Conservation (phyloP, 2,888 invertebrate genomes). For the Trachelus tabidus region DNA sequence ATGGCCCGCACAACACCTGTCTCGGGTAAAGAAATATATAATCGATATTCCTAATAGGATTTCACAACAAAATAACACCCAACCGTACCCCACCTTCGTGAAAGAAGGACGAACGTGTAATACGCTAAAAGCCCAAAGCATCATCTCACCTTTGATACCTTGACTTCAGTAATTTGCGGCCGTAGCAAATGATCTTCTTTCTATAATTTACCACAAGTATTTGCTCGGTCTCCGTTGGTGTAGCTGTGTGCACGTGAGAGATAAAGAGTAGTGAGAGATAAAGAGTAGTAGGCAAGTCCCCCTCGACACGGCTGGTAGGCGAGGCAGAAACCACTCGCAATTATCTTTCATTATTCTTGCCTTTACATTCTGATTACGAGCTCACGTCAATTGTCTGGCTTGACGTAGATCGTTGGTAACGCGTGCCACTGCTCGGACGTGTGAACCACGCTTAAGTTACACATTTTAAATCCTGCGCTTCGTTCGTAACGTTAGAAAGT, state of each 20-base stretch:
- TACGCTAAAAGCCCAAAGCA: not conserved
- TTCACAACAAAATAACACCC: not conserved
- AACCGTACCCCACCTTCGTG: not conserved
- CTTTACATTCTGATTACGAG: not conserved
- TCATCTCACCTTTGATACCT: not conserved
- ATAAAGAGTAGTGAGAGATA: not conserved
- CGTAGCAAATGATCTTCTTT: not conserved
- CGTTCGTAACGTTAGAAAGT: not conserved
- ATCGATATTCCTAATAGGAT: not conserved
- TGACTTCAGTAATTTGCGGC: not conserved
- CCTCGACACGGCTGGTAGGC: not conserved
- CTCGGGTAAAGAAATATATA: not conserved
- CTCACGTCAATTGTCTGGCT: not conserved
- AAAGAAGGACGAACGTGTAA: not conserved
- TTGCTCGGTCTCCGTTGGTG: not conserved
- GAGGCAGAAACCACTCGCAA: not conserved
- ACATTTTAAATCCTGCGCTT: not conserved
- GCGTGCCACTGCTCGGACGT: not conserved
- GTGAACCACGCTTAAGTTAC: not conserved
- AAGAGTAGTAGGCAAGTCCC: not conserved
- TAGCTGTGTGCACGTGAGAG: not conserved
- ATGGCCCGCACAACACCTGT: not conserved
- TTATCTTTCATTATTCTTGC: not conserved
- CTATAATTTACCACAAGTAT: not conserved
- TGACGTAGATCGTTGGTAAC: not conserved